A percentile compares a stretch with the other conserved stretches of the same genome.
Evolutionary conservation across 2,113 vertebrate species (phyloP).

Genomic region (Elanoides forficatus): DNA sequence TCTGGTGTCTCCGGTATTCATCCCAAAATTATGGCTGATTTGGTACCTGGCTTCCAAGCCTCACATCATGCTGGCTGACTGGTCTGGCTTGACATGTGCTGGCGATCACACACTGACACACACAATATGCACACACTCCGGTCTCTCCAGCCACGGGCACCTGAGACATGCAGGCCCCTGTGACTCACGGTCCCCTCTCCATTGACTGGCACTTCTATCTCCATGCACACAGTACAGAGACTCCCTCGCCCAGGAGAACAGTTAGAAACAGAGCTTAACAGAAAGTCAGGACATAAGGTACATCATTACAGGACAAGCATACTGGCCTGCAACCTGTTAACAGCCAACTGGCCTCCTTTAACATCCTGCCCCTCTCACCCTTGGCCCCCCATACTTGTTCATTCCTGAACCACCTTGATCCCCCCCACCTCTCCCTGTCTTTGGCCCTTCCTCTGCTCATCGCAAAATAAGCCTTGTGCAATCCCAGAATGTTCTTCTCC

Average conservation of each 20-base stretch:
- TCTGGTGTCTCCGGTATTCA: neutral
- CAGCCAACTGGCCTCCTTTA: neutral
- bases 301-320: neutral
- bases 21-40: neutral
- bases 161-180: fast-evolving
- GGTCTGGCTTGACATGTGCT: neutral
- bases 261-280: neutral
- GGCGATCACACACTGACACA: neutral
- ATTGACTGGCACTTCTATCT: neutral
- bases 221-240: neutral
- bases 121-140: fast-evolving
- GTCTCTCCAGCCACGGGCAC: neutral
- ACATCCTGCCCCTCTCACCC: no score
- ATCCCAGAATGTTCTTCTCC: neutral
- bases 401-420: neutral
- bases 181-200: neutral
- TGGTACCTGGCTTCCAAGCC: neutral
- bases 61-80: neutral
- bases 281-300: neutral
- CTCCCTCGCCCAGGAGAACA: neutral
- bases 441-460: neutral
- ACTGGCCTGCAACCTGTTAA: neutral
- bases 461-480: neutral
- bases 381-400: fast-evolving
- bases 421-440: fast-evolving